phyloP scores from a whole-genome alignment of 2,888 invertebrate species.

The Eucriotettix oculatus region DNA sequence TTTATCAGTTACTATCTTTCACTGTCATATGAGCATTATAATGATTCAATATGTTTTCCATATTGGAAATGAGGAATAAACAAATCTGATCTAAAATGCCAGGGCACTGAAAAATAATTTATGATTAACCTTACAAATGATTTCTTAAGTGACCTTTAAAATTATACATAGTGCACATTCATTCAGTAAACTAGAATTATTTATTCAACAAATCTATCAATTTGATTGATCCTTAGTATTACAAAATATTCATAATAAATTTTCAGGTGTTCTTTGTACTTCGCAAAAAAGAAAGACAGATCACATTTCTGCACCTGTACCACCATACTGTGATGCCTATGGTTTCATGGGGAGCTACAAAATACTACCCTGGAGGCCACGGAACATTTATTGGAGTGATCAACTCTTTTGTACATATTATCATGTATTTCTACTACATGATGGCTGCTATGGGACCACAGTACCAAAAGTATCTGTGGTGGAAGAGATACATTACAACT shows the following conservation, averaged over 20 bases:
- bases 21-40: too few species aligned
- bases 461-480: slow-evolving; percentile 20
- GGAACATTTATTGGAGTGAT: slow-evolving; percentile 25
- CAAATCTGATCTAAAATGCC: too few species aligned
- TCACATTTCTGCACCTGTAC: slow-evolving; percentile 34
- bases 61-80: too few species aligned
- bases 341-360: slow-evolving; percentile 20
- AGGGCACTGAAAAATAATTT: too few species aligned
- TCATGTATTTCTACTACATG: slow-evolving; percentile 22
- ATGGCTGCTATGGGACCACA: slow-evolving; percentile 19
- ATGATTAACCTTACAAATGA: too few species aligned
- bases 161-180: too few species aligned
- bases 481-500: slow-evolving; percentile 21
- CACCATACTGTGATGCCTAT: slow-evolving; percentile 27
- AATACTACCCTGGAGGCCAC: slow-evolving; percentile 32
- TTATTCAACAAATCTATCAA: not conserved
- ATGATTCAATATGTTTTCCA: too few species aligned
- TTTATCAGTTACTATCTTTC: too few species aligned
- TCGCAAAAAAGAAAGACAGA: slow-evolving; percentile 32
- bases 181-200: too few species aligned
- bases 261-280: slow-evolving; percentile 29
- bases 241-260: not conserved
- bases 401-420: slow-evolving; percentile 21
- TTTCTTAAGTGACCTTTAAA: too few species aligned
- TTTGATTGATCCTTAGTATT: not conserved